A percentile compares a stretch with the other conserved stretches of the same genome.
Evolutionary conservation across 1,140 invertebrate genomes (phyloP).

Genomic region (Eupeodes corollae): DNA sequence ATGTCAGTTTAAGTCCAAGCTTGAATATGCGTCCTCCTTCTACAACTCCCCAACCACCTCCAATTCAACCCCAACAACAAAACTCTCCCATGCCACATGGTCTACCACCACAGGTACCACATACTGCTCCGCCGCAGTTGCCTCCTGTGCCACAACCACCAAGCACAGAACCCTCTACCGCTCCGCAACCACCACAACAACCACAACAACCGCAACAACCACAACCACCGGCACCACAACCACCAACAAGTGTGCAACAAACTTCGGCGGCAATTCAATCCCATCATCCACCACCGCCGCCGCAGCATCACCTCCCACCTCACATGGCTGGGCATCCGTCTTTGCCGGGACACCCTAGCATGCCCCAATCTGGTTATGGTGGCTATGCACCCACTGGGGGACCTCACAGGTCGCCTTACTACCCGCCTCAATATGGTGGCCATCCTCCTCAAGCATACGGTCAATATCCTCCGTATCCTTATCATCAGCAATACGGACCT

Average conservation of each 20-base stretch:
- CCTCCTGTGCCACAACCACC: slow-evolving; percentile 15
- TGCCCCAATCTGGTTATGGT: slow-evolving; percentile 38
- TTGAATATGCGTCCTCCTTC: neutral
- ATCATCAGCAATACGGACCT: slow-evolving; percentile 51
- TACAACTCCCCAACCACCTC: neutral
- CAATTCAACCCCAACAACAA: slow-evolving; percentile 8
- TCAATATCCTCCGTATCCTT: slow-evolving; percentile 44
- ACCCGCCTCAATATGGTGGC: slow-evolving; percentile 49
- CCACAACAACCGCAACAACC: slow-evolving; percentile 35
- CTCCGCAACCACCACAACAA: slow-evolving; percentile 16
- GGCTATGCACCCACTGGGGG: slow-evolving; percentile 41
- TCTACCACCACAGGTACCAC: slow-evolving; percentile 5
- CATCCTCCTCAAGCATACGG: slow-evolving; percentile 49
- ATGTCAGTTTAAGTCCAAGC: neutral
- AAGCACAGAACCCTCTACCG: slow-evolving; percentile 11
- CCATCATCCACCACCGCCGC: slow-evolving; percentile 32
- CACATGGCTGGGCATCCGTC: slow-evolving; percentile 34
- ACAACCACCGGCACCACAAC: slow-evolving; percentile 27
- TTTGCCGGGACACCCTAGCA: slow-evolving; percentile 39
- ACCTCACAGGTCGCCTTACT: slow-evolving; percentile 50
- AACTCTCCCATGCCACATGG: slow-evolving; percentile 1
- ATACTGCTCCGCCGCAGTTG: slow-evolving; percentile 18
- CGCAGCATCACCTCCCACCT: slow-evolving; percentile 32
- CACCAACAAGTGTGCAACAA: slow-evolving; percentile 29
- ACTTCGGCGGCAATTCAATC: slow-evolving; percentile 24